Evolutionary conservation across 2,888 invertebrate genomes (phyloP), one percentile per base, ranked within the genome.

Genomic region (Eristalis intricaria): DNA sequence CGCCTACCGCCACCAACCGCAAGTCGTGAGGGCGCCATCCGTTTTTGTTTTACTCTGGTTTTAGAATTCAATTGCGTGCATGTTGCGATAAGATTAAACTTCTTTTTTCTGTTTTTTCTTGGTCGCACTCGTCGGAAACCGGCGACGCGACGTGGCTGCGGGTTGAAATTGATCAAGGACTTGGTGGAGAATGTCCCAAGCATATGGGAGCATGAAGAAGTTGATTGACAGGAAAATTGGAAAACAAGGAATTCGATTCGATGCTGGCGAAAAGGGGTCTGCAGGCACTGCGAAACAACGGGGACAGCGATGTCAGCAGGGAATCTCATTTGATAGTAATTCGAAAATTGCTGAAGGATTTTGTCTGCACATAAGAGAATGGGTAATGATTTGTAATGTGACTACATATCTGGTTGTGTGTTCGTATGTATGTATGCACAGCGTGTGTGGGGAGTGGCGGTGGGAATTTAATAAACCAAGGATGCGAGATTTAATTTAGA

Each of bases 161-260:
- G 61, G 66, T 71, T 73, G 71, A 32, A 50, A 65, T 71, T 86
- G 86, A 86, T 70, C 65, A 83, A 65, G 83, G 83, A 71, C 68
- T 81, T 40, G 60, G n/a, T 22, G 15, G 43, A 50, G 19, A 69
- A 56, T 4, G 32, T 5, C 32, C 35, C 19, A 71, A 75, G 68
- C 61, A 87, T 70, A 79, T 71, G 23, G 13, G 60, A 15, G 60
- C 13, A 73, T 76, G 84, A 23, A 76, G 87, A 76, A 87, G 35
- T 84, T 87, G 87, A 87, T 87, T 87, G 87, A 87, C 84, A 84
- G 84, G 87, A 84, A 87, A 87, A 87, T 87, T 87, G 83, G 87
- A 84, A 87, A 87, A 80, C 84, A 84, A 83, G 87, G 87, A 87
- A 87, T 87, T 76, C 40, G 56, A 75, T 71, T 60, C 63, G 40